Evolutionary conservation across 2,888 invertebrate species (phyloP), one percentile per base, ranked within the genome.

Genomic region (Tetragnatha montana): DNA sequence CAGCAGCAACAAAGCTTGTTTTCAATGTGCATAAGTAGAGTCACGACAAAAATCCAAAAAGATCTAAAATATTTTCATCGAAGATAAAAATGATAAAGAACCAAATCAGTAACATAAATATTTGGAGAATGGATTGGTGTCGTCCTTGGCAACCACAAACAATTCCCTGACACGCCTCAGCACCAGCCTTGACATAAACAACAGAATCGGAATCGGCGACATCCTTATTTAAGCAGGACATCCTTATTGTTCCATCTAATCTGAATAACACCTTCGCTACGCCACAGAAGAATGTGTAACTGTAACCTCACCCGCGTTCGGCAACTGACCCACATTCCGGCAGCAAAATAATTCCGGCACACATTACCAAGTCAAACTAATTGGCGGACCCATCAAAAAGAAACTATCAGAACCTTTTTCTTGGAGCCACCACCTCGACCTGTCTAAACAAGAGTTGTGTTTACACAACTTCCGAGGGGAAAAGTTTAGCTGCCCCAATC

Each of bases 281-380:
- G 81, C 81, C 50, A 81, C 22, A 49, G 47, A 71, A 69, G 70
- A 81, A 81, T 49, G 71, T 85, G 85, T 70, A 60, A 86, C 71
- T 19, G n/a, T 73, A 80, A 81, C 87, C 81, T 87, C 87, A 87
- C 82, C 87, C 87, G 87, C 82, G 82, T 82, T 75, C 87, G 71
- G 12, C 60, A 17, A 10, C 50, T 51, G 87, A 82, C 87, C 87
- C 70, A 87, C 50, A 82, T 87, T 82, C 81, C 69, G 51, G 60
- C 51, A 51, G 50, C 22, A 69, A 71, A 81, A 82, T 81, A 81
- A 85, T 87, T 51, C 35, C 81, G 87, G 76, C 87, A 87, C 70
- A 82, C 87, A 82, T 87, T 70, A 76, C 21, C 47, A 51, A 0
- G 76, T n/a, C 79, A 74, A 35, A 81, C 75, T 87, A 87, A 87